Evolutionary conservation across 2,113 vertebrate species (phyloP), one percentile per base, ranked within the genome.

Genomic region (Petrocephalus zakoni): DNA sequence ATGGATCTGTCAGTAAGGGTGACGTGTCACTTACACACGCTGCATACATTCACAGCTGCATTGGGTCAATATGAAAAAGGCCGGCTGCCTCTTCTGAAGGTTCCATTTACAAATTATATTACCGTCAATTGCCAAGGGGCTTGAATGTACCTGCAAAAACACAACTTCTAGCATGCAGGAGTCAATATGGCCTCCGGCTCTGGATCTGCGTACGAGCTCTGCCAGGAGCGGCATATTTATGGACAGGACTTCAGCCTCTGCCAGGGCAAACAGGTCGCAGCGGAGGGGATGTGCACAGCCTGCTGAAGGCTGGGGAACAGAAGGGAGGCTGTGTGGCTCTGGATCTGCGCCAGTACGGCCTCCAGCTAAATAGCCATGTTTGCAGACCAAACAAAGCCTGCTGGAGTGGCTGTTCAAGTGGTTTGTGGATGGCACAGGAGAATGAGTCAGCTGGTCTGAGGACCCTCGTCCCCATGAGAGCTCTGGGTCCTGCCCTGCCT

Each of bases 321-420:
- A 95, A 92, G 90, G 93, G 90, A 94, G 92, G 91, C 94, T 95
- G 93, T 95, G 90, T 85, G 83, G 81, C 6, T 8, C 88, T 95
- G 95, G 95, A 94, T 89, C 88, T 49, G 87, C 87, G 95, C 95
- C 93, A 93, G 90, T 89, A 89, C 91, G 93, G 90, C 91, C 90
- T 92, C 90, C 88, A 95, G 94, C 91, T 93, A 92, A 93, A 92
- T 92, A 90, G 91, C 88, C 91, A 86, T 92, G 93, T 91, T 94
- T 90, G 93, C 90, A 92, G 91, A 91, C 93, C 91, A 92, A 93
- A 92, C 87, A 92, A 94, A 95, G 90, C 75, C 87, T 89, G 93
- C 95, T 87, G 93, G 96, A 95, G 91, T 90, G 90, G 93, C 90
- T 82, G 93, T 92, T 94, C 94, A 93, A 92, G 92, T 19, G 47